These are phyloP conservation scores for Erithacus rubecula DNA, from an alignment of 2,797 vertebrate genomes.

Conservation along the genomic window DNA sequence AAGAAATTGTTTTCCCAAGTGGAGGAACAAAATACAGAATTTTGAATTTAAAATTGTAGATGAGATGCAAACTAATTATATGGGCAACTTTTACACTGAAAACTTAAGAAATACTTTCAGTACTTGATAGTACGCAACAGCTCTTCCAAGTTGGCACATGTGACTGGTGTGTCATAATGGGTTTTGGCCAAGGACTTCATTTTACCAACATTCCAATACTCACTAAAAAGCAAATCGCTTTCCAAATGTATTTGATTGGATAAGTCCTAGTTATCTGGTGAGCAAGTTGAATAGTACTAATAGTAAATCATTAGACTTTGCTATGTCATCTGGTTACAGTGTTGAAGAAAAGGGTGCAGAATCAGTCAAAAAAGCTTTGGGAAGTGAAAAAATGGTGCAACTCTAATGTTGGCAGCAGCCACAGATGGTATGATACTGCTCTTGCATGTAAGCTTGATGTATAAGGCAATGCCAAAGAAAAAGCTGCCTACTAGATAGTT, in stretches of 20 bases:
- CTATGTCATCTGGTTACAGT: not conserved
- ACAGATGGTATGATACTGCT: not conserved
- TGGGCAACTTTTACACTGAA: not conserved
- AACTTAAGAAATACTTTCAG: not conserved
- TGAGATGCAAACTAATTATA: not conserved
- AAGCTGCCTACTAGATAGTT: not conserved
- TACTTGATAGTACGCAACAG: not conserved
- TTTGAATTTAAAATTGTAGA: not conserved
- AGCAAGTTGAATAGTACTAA: not conserved
- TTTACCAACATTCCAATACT: not conserved
- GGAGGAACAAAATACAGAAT: not conserved
- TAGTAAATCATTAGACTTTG: not conserved
- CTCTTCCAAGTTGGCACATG: not conserved
- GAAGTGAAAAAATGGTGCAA: not conserved
- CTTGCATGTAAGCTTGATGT: not conserved
- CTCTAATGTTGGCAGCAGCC: not conserved
- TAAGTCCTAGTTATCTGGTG: not conserved
- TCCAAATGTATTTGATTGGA: not conserved
- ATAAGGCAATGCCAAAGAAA: not conserved
- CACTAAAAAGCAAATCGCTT: not conserved
- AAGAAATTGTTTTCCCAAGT: not conserved
- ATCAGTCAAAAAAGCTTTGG: not conserved
- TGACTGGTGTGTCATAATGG: not conserved
- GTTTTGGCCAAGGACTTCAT: not conserved
- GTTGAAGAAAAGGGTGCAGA: not conserved